Conservation (phyloP, 2,888 invertebrate species). For the Thumatha senex region DNA sequence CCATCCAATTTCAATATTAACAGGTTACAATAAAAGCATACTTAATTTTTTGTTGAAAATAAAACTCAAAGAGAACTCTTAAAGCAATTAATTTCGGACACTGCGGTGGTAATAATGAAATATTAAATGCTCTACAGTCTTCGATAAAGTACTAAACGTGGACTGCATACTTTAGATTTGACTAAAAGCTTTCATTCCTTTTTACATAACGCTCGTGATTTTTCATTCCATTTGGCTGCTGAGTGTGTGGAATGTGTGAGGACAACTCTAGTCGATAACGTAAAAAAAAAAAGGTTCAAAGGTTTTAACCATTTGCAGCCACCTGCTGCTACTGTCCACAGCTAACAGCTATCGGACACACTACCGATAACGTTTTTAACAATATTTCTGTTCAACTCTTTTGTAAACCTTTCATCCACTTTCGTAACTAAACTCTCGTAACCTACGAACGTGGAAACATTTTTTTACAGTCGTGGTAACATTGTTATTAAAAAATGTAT, state of each 20-base stretch:
- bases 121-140: not conserved
- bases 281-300: constrained; percentile 52
- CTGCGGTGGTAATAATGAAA: not conserved
- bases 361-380: too few relatives aligned
- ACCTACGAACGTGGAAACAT: too few relatives aligned
- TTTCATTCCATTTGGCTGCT: constrained; percentile 22
- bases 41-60: too few relatives aligned
- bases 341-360: constrained; percentile 4
- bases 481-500: too few relatives aligned
- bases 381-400: too few relatives aligned
- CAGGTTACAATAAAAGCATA: too few relatives aligned
- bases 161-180: constrained; percentile 17
- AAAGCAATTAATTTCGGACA: not conserved
- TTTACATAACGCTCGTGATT: constrained; percentile 26
- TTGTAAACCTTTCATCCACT: too few relatives aligned
- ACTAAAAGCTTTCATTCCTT: constrained; percentile 30
- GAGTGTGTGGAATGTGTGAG: constrained; percentile 24
- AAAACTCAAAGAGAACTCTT: not conserved
- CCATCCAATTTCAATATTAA: too few relatives aligned
- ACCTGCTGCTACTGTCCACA: constrained; percentile 8
- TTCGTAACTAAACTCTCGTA: too few relatives aligned
- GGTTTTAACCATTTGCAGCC: constrained; percentile 36
- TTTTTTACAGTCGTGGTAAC: too few relatives aligned
- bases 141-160: constrained; percentile 1
- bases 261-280: constrained; percentile 43